Percentiles rank a stretch among this genome's conserved stretches.
Evolutionary conservation across 2,888 invertebrate genomes (phyloP).

Genomic region (Platerodrilus igneus): DNA sequence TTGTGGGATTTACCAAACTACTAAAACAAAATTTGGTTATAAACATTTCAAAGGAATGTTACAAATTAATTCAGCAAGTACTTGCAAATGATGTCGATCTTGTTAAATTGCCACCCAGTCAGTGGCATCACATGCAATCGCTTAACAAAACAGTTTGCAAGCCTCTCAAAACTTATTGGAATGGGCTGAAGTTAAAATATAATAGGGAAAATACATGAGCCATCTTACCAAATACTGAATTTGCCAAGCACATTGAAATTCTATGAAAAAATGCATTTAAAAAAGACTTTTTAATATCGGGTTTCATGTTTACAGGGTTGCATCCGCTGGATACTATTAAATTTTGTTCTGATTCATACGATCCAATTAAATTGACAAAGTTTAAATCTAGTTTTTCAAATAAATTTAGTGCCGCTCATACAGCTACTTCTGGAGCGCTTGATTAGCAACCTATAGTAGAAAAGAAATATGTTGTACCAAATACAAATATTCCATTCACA

Average conservation of each 20-base stretch:
- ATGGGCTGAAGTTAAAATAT: slow-evolving; percentile 11
- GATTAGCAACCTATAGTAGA: too few species aligned
- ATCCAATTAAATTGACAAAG: too few species aligned
- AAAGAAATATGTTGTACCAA: too few species aligned
- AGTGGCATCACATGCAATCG: slow-evolving; percentile 14
- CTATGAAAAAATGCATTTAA: slow-evolving; percentile 7
- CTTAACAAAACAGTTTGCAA: slow-evolving; percentile 16
- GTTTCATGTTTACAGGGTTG: slow-evolving; percentile 2
- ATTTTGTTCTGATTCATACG: too few species aligned
- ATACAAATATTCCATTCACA: too few species aligned
- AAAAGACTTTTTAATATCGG: slow-evolving; percentile 5
- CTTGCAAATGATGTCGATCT: slow-evolving; percentile 15
- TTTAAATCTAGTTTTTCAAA: too few species aligned
- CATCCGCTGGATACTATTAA: too few species aligned
- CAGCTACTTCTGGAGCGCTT: too few species aligned
- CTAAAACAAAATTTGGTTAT: too few species aligned
- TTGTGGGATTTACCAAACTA: too few species aligned
- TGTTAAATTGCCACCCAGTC: slow-evolving; percentile 14
- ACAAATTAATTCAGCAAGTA: slow-evolving; percentile 13
- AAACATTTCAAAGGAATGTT: too few species aligned
- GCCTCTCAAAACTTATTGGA: slow-evolving; percentile 14
- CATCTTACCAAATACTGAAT: slow-evolving; percentile 1
- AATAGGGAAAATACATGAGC: slow-evolving; percentile 3
- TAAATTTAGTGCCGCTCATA: too few species aligned
- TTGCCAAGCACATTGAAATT: neutral